Evolutionary conservation across 2,888 invertebrate genomes (phyloP).

Genomic region (Acronicta leporina): DNA sequence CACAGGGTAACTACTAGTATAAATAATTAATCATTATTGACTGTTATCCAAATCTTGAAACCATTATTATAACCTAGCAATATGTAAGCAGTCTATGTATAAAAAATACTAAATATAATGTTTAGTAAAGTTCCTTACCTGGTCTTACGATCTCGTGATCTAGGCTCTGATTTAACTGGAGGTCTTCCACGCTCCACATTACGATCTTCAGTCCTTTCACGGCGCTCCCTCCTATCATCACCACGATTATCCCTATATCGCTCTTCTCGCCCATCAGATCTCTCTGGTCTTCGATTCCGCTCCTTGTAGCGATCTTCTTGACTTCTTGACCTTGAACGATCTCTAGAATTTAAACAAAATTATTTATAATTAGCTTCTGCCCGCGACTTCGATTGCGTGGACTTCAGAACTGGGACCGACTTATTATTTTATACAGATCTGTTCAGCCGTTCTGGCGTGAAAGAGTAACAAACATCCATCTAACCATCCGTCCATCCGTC

Average conservation of each 20-base stretch:
- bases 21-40: no score
- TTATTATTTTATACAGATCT: no score
- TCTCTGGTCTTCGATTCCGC: slow-evolving; percentile 56
- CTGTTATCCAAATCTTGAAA: no score
- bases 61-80: no score
- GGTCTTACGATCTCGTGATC: slow-evolving; percentile 67
- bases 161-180: slow-evolving; percentile 50
- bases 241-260: slow-evolving; percentile 52
- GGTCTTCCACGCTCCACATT: slow-evolving; percentile 37
- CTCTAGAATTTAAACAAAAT: slow-evolving; percentile 50
- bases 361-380: neutral
- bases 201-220: slow-evolving; percentile 41
- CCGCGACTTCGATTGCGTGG: no score
- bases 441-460: no score
- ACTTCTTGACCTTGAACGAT: slow-evolving; percentile 67
- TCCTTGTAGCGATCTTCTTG: slow-evolving; percentile 71
- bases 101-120: no score
- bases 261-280: slow-evolving; percentile 58
- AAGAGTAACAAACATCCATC: no score
- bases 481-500: no score
- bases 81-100: no score
- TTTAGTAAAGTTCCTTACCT: slow-evolving; percentile 59
- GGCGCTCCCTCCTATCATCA: slow-evolving; percentile 47
- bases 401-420: no score
- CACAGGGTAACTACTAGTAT: no score